These are phyloP conservation scores for Platichthys stellatus DNA, from an alignment of 2,113 vertebrate species.

Conservation along the genomic window DNA sequence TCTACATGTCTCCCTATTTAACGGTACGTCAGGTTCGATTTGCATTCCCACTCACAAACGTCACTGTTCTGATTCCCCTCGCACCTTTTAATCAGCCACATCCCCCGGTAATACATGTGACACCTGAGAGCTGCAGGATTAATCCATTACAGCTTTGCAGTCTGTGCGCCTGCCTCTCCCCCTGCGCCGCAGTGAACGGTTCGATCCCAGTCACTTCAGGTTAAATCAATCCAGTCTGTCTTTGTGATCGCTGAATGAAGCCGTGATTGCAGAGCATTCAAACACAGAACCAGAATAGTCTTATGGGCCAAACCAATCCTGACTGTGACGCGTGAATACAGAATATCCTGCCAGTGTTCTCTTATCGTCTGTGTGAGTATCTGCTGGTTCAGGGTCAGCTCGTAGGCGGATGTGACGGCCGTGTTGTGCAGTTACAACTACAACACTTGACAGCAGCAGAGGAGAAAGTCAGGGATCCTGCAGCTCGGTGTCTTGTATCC, in stretches of 20 bases:
- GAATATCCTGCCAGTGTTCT: not conserved
- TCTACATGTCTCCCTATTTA: slow-evolving; percentile 20
- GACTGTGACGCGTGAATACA: not conserved
- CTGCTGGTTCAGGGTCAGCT: slow-evolving; percentile 57
- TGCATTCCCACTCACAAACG: slow-evolving; percentile 55
- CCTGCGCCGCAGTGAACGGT: slow-evolving; percentile 24
- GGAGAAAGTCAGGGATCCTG: slow-evolving; percentile 46
- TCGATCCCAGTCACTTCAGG: slow-evolving; percentile 41
- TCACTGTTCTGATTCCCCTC: slow-evolving; percentile 45
- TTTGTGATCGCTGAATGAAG: slow-evolving; percentile 55
- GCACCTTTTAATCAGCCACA: slow-evolving; percentile 65
- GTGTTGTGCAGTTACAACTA: slow-evolving; percentile 66
- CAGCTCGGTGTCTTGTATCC: slow-evolving; percentile 27
- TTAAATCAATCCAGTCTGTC: slow-evolving; percentile 50
- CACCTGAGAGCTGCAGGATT: slow-evolving; percentile 51
- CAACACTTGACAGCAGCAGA: slow-evolving; percentile 63
- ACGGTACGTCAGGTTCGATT: slow-evolving; percentile 39
- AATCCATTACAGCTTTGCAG: slow-evolving; percentile 54
- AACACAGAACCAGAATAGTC: slow-evolving; percentile 44
- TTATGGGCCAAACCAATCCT: not conserved
- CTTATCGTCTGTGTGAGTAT: not conserved
- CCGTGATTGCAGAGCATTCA: slow-evolving; percentile 26
- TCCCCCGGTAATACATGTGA: slow-evolving; percentile 46
- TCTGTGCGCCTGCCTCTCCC: slow-evolving; percentile 27
- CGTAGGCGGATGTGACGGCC: slow-evolving; percentile 52